Evolutionary conservation across 2,888 invertebrate species (phyloP), one percentile per base, ranked within the genome.

Genomic region (Parascotia fuliginaria): DNA sequence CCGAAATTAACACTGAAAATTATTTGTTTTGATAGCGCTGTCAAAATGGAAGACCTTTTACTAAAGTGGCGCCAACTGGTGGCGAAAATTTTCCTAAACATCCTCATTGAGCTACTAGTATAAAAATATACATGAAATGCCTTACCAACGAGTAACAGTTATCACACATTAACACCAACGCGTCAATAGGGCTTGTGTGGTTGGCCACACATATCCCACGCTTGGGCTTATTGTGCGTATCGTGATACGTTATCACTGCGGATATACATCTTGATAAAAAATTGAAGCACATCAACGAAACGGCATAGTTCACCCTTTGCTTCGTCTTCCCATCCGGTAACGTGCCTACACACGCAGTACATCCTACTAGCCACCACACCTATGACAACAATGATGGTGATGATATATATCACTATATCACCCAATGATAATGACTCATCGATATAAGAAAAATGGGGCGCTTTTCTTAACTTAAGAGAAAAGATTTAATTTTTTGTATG

Each of bases 131-230:
- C 2, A 19, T 3, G 5, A 3, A 19, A 19, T 19, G 5, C 5
- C 96, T 93, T 94, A 98, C 99, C 97, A 99, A 92, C 36, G 99
- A 98, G 89, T 99, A 99, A 80, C 97, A 96, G 81, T 98, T 98
- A 92, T 99, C 99, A 87, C 98, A 98, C 95, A 98, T 98, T 44
- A 99, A 94, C 65, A 99, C 96, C 68, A 99, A 94, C 46, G 98
- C 98, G 89, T 99, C 99, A 64, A 99, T 98, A 2, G 99, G 99
- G 58, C 98, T 98, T 3, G 99, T 99, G 90, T 99, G 99, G 92
- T 99, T 99, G 38, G 99, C 99, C 19, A 99, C 99, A 92, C 99
- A 99, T 73, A 99, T 99, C 33, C 95, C 95, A 43, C 94, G 95
- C 62, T 88, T 93, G 24, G 98, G 98, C 70, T 95, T 94, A 85